These are phyloP conservation scores for Theristicus caerulescens DNA, from an alignment of 2,113 vertebrate genomes.

Conservation along the genomic window DNA sequence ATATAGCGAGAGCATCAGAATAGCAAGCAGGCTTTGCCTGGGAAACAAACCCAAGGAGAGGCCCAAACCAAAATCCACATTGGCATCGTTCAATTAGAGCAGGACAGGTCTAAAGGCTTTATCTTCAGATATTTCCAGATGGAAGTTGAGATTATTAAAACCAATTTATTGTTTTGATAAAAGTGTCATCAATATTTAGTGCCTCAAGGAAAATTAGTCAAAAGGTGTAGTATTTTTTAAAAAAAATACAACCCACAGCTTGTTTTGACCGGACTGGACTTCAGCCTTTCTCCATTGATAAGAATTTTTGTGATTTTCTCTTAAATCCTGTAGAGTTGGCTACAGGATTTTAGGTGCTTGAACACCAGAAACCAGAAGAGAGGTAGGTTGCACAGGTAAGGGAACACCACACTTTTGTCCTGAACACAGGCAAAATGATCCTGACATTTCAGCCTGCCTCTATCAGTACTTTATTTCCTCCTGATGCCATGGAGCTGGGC, in stretches of 20 bases:
- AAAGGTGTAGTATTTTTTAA: rapidly evolving
- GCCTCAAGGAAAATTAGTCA: neutral
- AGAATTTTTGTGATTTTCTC: neutral
- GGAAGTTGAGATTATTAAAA: neutral
- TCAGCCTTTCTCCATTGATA: neutral
- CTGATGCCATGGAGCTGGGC: rapidly evolving
- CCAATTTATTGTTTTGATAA: neutral
- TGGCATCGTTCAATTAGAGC: rapidly evolving
- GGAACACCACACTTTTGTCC: neutral
- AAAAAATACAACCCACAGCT: neutral
- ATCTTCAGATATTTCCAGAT: neutral
- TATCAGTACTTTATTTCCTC: neutral
- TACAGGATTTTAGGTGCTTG: neutral
- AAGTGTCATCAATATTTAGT: neutral
- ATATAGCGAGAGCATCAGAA: neutral
- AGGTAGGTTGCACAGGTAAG: neutral
- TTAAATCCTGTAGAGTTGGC: neutral
- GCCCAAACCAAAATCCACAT: neutral
- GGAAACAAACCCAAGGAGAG: neutral
- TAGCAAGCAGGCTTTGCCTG: neutral
- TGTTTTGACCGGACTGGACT: neutral
- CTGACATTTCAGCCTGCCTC: neutral
- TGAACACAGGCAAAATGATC: neutral
- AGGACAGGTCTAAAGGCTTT: neutral
- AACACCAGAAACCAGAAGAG: neutral